Evolutionary conservation across 2,888 invertebrate species (phyloP), one percentile per base, ranked within the genome.

Genomic region (Mythimna loreyi): DNA sequence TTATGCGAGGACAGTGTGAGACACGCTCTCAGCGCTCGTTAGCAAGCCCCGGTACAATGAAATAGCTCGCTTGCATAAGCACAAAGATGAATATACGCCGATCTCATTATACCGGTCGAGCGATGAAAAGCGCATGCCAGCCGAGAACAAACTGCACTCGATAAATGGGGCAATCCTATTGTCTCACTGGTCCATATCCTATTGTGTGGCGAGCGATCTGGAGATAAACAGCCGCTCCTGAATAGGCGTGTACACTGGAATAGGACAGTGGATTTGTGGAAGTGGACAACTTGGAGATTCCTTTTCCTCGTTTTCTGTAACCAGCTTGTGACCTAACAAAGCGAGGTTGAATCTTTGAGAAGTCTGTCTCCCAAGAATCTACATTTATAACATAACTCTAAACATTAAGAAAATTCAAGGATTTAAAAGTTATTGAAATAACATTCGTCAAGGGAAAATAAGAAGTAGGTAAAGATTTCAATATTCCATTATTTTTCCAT

Each of bases 151-250:
- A 86, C 86, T 88, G 86, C 89, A 87, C 85, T 86, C 83, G 79
- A 91, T 90, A 91, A 88, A 87, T 91, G 83, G 92, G 86, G 77
- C 92, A 90, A 88, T 84, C 85, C 87, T 85, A 90, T 92, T 91
- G 90, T 90, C 86, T 87, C 82, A 82, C 72, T 76, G 78, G 67
- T 68, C 70, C 67, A 65, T 72, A 79, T 81, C 72, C 67, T 61
- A 74, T 83, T 80, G 64, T 79, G 69, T 73, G 70, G 53, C 56
- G 62, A 67, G 72, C 60, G 72, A 80, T 78, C 75, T 72, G 75
- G 66, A 80, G 75, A 74, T 79, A 76, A 65, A 61, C 71, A 59
- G 52, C 67, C 58, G 58, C 66, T 67, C 66, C 61, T 58, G 66
- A 67, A 73, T 58, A 62, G 47, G 47, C 64, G 21, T 67, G 36